Base-by-base conservation (phyloP, 2,797 vertebrate species). In the Peromyscus aztecus region DNA sequence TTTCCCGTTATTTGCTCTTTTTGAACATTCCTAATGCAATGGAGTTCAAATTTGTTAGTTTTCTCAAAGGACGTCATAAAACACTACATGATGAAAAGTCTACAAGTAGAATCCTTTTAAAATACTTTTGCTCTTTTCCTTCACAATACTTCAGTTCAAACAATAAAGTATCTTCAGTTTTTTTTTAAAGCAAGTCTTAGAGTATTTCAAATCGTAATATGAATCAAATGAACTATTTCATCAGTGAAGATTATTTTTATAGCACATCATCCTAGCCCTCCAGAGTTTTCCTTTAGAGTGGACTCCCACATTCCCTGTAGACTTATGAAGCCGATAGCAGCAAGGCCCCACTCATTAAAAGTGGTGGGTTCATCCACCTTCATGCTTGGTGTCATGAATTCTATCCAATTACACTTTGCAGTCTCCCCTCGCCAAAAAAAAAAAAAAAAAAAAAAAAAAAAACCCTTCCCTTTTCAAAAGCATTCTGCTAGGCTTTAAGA, bases 1-100 rank as follows among this genome's bases (percentile, higher is more conserved):
- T 94, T 99, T 99, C 73, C 99, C 99, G 0, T 99, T 99, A 97
- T 99, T 99, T 12, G 99, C 99, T 98, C 99, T 99, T 98, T 99
- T 99, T 24, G 99, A 99, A 98, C 99, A 99, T 96, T 99, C 99
- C 99, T 99, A 97, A 90, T 27, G 76, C 95, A 94, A 96, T 2
- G 1, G 12, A 95, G 96, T 91, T 86, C 31, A 11, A 80, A 96
- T 94, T 14, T 61, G 75, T 94, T 95, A 95, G 37, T 75, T 92
- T 92, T 75, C 87, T 63, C 75, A 77, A 94, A 67, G 37, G 61
- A 40, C 81, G 6, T 92, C 85, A 91, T 52, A 97, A 95, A 69
- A 95, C 1, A 92, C 21, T 31, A 90, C 90, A 92, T 93, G 12
- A n/a, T 27, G 0, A 82, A 29, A 92, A 95, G 27, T 17, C 27